Conservation (phyloP, 2,888 invertebrate species). For the Dicranocentrus wangi region DNA sequence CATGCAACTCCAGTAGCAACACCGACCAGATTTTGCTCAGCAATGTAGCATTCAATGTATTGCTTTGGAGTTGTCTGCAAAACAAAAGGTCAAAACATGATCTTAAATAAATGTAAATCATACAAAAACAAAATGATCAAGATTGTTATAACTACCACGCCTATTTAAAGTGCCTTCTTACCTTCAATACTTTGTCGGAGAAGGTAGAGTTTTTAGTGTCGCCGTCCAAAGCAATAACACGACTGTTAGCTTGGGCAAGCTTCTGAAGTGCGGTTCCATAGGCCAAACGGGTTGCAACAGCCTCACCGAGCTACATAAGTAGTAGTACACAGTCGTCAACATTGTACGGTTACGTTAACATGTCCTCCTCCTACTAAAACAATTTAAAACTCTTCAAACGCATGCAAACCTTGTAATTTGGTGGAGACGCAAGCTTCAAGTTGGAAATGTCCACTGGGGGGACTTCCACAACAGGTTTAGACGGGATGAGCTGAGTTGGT, state of each 20-base stretch:
- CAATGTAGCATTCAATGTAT: conserved; percentile 98
- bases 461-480: conserved; percentile 81
- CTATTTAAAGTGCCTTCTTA: no score
- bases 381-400: no score
- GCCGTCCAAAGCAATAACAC: conserved; percentile 95
- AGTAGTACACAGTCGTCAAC: neutral
- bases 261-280: conserved; percentile 96
- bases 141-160: neutral
- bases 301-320: conserved; percentile 78
- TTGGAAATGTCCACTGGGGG: conserved; percentile 84
- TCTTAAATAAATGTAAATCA: neutral
- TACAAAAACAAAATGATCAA: no score
- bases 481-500: conserved; percentile 79
- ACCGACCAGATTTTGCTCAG: conserved; percentile 97
- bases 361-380: no score
- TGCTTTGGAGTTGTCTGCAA: conserved; percentile 78
- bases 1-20: conserved; percentile 96
- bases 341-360: neutral
- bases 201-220: conserved; percentile 99
- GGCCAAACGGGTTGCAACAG: conserved; percentile 91
- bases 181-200: conserved; percentile 91
- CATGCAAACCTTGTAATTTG: conserved; percentile 83
- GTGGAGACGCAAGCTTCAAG: conserved; percentile 85
- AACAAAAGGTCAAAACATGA: neutral
- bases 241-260: conserved; percentile 80